A percentile compares a stretch with the other conserved stretches of the same genome.
These are phyloP conservation scores for Scaptomyza montana DNA, from an alignment of 1,140 invertebrate genomes.

Conservation along the genomic window DNA sequence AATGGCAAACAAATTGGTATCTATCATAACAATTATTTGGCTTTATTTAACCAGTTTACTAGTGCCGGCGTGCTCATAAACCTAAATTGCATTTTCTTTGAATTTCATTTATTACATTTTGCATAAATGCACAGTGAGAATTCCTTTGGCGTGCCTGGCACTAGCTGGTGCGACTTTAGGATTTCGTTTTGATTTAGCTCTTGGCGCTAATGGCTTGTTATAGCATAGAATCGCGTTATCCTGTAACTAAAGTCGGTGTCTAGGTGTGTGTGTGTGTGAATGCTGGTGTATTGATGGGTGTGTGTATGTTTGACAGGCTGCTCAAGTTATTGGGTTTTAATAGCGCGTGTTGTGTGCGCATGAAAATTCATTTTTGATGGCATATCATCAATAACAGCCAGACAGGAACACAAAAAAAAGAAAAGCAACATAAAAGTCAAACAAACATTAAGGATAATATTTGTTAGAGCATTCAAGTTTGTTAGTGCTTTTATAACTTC, in stretches of 20 bases:
- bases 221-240: constrained; percentile 58
- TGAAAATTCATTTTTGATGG: constrained; percentile 12
- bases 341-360: constrained; percentile 46
- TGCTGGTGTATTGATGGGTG: constrained; percentile 13
- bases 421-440: not conserved
- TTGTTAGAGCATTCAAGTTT: constrained; percentile 7
- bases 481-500: not conserved
- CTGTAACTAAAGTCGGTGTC: not conserved
- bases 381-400: constrained; percentile 38
- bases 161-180: constrained; percentile 53
- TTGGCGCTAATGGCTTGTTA: constrained; percentile 48
- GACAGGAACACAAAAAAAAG: not conserved
- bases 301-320: constrained; percentile 58
- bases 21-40: constrained; percentile 68
- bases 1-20: constrained; percentile 76
- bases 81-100: constrained; percentile 56
- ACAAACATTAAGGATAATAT: constrained; percentile 17
- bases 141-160: constrained; percentile 62
- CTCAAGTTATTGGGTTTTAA: constrained; percentile 70
- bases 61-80: constrained; percentile 38
- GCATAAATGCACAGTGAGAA: constrained; percentile 10
- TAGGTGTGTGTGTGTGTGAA: constrained; percentile 1
- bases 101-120: constrained; percentile 50
- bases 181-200: constrained; percentile 21
- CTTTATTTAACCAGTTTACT: constrained; percentile 20